These are phyloP conservation scores for Tetraneura akinire DNA, from an alignment of 1,140 invertebrate species.

Conservation along the genomic window DNA sequence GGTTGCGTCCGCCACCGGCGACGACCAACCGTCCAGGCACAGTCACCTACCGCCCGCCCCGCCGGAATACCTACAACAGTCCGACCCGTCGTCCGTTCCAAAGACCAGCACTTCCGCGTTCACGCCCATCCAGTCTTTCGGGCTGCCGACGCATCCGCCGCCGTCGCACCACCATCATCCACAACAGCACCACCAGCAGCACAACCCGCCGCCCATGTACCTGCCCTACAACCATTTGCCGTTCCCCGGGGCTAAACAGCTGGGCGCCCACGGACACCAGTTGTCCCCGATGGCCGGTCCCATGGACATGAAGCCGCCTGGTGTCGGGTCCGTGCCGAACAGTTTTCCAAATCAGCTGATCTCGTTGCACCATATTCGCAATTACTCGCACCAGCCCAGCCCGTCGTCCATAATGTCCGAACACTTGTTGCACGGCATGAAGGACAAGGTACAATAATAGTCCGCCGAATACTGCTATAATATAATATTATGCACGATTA, in stretches of 20 bases:
- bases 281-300: slow-evolving; percentile 58
- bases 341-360: slow-evolving; percentile 93
- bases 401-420: slow-evolving; percentile 56
- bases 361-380: slow-evolving; percentile 93
- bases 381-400: slow-evolving; percentile 88
- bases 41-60: slow-evolving; percentile 60
- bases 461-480: neutral
- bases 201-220: slow-evolving; percentile 75
- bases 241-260: slow-evolving; percentile 56
- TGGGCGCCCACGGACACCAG: slow-evolving; percentile 55
- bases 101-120: slow-evolving; percentile 80
- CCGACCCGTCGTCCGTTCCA: slow-evolving; percentile 56
- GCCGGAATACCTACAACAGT: slow-evolving; percentile 58
- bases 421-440: slow-evolving; percentile 57
- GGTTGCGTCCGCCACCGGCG: slow-evolving; percentile 36
- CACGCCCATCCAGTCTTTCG: slow-evolving; percentile 82
- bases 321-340: slow-evolving; percentile 65
- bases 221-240: slow-evolving; percentile 84
- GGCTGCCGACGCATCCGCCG: slow-evolving; percentile 64
- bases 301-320: slow-evolving; percentile 59
- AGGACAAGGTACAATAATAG: slow-evolving; percentile 49
- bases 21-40: slow-evolving; percentile 56
- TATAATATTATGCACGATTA: too few relatives aligned
- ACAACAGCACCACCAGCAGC: slow-evolving; percentile 63
- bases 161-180: slow-evolving; percentile 61